phyloP scores from a whole-genome alignment of 2,888 invertebrate species.

The Pterobdella sp. region DNA sequence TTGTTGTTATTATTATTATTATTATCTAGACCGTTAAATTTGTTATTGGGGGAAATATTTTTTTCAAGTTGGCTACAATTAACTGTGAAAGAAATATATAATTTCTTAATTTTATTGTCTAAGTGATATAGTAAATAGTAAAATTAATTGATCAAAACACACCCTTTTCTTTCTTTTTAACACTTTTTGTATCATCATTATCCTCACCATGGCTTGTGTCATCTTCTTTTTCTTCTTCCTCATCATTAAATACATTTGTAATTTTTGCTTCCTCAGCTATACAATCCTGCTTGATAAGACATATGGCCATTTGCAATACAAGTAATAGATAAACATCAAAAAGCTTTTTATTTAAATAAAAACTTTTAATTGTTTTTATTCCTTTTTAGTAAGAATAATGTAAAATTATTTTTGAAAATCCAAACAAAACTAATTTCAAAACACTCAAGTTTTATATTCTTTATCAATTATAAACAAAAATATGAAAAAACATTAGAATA shows the following conservation, averaged over 20 bases:
- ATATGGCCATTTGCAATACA: not conserved
- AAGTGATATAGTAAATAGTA: not conserved
- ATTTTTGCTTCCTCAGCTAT: not conserved
- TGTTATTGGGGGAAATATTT: not conserved
- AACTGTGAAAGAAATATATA: not conserved
- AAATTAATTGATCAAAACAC: not conserved
- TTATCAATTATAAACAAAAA: too few relatives aligned
- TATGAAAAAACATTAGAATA: too few relatives aligned
- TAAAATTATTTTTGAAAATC: too few relatives aligned
- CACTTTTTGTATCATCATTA: not conserved
- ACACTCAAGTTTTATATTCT: too few relatives aligned
- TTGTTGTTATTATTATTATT: not conserved
- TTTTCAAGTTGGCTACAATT: not conserved
- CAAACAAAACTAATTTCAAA: too few relatives aligned
- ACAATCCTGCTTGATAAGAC: not conserved
- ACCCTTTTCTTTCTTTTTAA: constrained; percentile 6
- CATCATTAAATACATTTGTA: not conserved
- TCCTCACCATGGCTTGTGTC: not conserved
- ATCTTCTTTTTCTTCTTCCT: constrained; percentile 4
- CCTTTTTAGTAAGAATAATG: not conserved
- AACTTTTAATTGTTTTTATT: not conserved
- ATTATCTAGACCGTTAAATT: not conserved
- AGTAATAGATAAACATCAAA: not conserved
- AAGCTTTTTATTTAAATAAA: not conserved
- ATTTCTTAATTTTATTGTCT: not conserved